phyloP scores from a whole-genome alignment of 1,140 invertebrate species.

The Semibalanus balanoides region DNA sequence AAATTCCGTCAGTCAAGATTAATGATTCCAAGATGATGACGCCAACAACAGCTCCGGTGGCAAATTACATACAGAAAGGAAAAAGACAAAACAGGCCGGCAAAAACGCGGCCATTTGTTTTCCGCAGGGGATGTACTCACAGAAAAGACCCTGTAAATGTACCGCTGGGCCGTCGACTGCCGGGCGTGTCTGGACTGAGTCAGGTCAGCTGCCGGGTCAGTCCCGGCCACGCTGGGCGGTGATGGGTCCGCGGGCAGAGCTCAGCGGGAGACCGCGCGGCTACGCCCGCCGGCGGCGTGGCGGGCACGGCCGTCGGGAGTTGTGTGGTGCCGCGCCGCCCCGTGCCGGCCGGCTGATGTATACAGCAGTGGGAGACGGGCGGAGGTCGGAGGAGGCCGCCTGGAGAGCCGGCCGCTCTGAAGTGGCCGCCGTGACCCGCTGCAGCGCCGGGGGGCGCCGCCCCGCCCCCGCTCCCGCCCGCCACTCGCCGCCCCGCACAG shows the following conservation, averaged over 20 bases:
- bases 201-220: no score
- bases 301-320: no score
- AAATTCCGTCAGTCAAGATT: neutral
- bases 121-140: neutral
- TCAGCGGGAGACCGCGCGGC: no score
- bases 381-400: neutral
- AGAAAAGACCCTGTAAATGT: neutral
- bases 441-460: no score
- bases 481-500: no score
- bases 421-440: neutral
- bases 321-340: no score
- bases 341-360: neutral
- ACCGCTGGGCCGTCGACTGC: no score
- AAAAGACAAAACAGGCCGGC: neutral
- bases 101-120: neutral
- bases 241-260: no score
- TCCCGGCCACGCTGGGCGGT: no score
- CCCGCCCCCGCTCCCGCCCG: no score
- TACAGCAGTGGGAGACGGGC: neutral
- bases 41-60: neutral
- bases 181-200: no score
- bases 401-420: neutral
- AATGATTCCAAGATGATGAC: neutral
- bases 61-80: slow-evolving; percentile 1
- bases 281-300: no score